These are phyloP conservation scores for Apeltes quadracus DNA, from an alignment of 2,113 vertebrate species.

Conservation along the genomic window DNA sequence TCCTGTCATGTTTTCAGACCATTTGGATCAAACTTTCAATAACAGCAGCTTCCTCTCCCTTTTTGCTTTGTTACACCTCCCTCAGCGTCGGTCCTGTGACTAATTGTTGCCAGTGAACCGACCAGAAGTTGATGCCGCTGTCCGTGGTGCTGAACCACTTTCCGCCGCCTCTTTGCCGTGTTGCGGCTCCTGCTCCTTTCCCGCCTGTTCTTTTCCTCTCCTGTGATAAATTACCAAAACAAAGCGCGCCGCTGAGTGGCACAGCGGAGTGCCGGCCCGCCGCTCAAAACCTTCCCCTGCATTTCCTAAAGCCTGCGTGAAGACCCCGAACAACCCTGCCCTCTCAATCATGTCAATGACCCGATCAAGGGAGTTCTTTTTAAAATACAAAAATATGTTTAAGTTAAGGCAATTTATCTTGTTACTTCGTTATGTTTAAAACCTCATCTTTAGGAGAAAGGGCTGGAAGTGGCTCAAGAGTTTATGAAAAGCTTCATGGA, in stretches of 20 bases:
- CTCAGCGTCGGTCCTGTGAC: not conserved
- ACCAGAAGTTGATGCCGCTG: constrained; percentile 48
- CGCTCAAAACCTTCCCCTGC: not conserved
- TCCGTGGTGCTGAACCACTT: constrained; percentile 78
- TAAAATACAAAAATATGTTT: not conserved
- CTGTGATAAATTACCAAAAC: constrained; percentile 56
- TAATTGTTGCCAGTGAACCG: constrained; percentile 5
- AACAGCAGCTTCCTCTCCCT: not conserved
- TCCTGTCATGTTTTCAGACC: not conserved
- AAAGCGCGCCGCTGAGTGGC: constrained; percentile 23
- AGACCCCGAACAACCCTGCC: not conserved
- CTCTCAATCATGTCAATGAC: not conserved
- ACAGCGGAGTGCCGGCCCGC: constrained; percentile 15
- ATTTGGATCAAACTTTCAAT: not conserved
- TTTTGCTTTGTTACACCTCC: not conserved
- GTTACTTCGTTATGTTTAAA: too few species aligned
- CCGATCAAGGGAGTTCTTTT: not conserved
- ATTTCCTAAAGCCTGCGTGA: constrained; percentile 3
- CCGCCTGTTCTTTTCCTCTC: constrained; percentile 5
- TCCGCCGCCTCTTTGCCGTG: constrained; percentile 33
- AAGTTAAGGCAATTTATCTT: not conserved
- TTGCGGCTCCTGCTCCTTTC: constrained; percentile 12
- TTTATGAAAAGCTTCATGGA: not conserved
- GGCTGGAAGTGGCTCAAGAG: too few species aligned
- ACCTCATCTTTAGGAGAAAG: too few species aligned